phyloP scores from a whole-genome alignment of 2,797 vertebrate species.

The Ceyx erithaca region DNA sequence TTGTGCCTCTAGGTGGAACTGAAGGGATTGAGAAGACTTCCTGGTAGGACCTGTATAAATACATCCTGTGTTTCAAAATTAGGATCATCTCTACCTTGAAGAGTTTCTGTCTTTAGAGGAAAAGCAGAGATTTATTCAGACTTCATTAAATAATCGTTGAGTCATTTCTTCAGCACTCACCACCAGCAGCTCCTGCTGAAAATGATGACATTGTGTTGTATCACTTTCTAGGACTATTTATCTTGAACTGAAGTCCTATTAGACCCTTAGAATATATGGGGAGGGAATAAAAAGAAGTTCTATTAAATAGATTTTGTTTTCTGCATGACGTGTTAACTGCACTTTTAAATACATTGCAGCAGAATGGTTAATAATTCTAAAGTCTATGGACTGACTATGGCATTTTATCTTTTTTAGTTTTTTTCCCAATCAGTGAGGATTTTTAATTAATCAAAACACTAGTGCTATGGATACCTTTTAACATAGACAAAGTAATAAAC shows the following conservation, averaged over 20 bases:
- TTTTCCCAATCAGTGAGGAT: background rate
- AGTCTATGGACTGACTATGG: background rate
- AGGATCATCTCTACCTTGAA: background rate
- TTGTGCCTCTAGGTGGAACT: constrained; percentile 64
- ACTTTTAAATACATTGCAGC: background rate
- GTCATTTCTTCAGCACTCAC: background rate
- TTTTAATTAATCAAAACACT: background rate
- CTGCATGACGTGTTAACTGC: background rate
- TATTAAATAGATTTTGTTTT: background rate
- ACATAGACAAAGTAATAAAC: background rate
- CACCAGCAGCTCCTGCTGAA: background rate
- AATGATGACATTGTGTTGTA: background rate
- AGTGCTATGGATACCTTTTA: background rate
- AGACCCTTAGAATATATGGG: background rate
- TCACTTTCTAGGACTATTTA: background rate
- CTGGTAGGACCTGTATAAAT: background rate
- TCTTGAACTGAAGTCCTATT: background rate
- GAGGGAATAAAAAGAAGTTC: background rate
- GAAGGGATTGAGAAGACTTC: constrained; percentile 5
- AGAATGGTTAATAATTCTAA: background rate
- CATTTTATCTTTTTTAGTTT: background rate
- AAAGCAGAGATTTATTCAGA: background rate
- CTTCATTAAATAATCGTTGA: background rate
- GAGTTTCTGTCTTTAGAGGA: background rate
- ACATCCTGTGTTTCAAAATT: background rate